phyloP scores from a whole-genome alignment of 2,888 invertebrate species.

The Ganaspis brasiliensis region DNA sequence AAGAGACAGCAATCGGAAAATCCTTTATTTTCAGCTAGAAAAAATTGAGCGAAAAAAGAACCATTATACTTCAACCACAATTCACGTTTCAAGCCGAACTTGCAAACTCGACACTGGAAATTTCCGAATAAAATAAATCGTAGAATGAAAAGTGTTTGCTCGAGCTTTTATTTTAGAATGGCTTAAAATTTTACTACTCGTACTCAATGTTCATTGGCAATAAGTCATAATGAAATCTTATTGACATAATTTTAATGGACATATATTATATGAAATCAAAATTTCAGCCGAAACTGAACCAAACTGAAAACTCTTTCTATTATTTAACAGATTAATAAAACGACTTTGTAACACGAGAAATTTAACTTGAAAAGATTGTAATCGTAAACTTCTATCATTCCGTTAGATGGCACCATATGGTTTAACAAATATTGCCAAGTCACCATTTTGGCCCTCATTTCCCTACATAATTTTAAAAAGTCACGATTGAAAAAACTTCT shows the following conservation, averaged over 20 bases:
- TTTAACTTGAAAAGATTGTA: no score
- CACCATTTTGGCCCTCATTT: no score
- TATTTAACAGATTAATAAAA: no score
- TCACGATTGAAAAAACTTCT: no score
- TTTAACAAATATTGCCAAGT: no score
- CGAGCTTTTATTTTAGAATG: constrained; percentile 30
- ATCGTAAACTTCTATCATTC: no score
- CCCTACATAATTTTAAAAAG: no score
- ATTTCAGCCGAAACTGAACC: no score
- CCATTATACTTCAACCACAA: constrained; percentile 31
- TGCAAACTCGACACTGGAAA: constrained; percentile 39
- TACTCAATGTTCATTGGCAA: neutral
- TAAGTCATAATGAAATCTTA: neutral
- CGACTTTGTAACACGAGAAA: no score
- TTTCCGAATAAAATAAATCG: constrained; percentile 40
- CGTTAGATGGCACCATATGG: no score
- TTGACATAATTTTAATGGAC: neutral
- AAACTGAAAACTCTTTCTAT: no score
- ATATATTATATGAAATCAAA: neutral
- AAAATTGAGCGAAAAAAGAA: constrained; percentile 22
- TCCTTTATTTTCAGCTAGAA: neutral
- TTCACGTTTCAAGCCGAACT: constrained; percentile 28
- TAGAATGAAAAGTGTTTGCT: constrained; percentile 31
- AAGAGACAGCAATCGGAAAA: neutral
- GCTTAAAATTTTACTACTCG: constrained; percentile 23